A percentile compares a stretch with the other conserved stretches of the same genome.
These are phyloP conservation scores for Apocrypta bakeri DNA, from an alignment of 1,140 invertebrate species.

Conservation along the genomic window DNA sequence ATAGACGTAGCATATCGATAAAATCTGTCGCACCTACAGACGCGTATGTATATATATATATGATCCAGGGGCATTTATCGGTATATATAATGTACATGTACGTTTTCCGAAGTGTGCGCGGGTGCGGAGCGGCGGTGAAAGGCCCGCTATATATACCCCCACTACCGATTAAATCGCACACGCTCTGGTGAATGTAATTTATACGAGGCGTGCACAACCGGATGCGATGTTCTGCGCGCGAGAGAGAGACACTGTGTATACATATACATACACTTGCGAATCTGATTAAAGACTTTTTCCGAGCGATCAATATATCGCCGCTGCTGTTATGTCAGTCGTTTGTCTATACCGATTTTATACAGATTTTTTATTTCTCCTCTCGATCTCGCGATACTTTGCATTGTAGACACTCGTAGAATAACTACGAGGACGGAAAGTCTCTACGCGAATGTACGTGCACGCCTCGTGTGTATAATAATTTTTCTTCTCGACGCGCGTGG, in stretches of 20 bases:
- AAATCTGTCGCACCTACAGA: constrained; percentile 10
- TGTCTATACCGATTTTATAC: too few species aligned
- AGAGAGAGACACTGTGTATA: neutral
- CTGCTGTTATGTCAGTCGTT: neutral
- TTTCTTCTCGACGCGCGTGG: neutral
- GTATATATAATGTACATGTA: too few species aligned
- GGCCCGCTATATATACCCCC: neutral
- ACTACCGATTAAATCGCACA: neutral
- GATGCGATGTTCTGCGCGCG: constrained; percentile 31
- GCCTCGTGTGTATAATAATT: neutral
- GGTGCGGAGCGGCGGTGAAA: constrained; percentile 28
- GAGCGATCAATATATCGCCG: neutral
- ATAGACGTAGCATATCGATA: too few species aligned
- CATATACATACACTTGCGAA: neutral
- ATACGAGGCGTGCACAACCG: constrained; percentile 11
- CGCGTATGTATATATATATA: neutral
- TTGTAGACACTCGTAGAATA: neutral
- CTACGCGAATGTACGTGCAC: neutral
- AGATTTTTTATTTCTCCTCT: too few species aligned
- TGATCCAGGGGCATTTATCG: neutral
- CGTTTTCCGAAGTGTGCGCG: neutral
- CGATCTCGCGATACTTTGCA: neutral
- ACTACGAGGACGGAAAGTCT: neutral
- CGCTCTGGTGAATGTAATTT: constrained; percentile 20
- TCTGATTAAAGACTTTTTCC: constrained; percentile 15